Evolutionary conservation across 2,797 vertebrate genomes (phyloP).

Genomic region (Danio albolineatus): DNA sequence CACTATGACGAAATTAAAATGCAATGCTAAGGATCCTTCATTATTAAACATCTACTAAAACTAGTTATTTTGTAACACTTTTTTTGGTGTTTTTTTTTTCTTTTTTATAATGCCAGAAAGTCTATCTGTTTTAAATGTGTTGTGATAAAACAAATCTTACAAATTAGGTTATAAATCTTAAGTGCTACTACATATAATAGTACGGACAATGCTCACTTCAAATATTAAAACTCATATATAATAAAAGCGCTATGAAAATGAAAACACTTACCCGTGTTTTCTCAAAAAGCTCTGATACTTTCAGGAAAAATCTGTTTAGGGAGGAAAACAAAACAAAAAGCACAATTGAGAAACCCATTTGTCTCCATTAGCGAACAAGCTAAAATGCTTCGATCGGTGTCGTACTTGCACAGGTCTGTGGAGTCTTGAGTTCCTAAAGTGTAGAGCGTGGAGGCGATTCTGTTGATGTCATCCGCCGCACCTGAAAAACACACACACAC

Average conservation of each 20-base stretch:
- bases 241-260: constrained; percentile 1
- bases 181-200: background rate
- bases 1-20: no score
- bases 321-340: constrained; percentile 32
- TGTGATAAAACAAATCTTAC: background rate
- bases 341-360: background rate
- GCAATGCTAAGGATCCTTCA: no score
- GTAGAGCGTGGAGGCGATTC: constrained; percentile 95
- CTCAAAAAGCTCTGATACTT: constrained; percentile 97
- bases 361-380: background rate
- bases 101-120: background rate
- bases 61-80: background rate
- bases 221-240: background rate
- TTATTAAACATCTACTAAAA: no score
- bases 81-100: no score
- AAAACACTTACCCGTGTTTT: constrained; percentile 90
- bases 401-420: constrained; percentile 95
- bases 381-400: background rate
- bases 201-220: no score
- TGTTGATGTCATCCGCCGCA: constrained; percentile 97
- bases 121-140: background rate
- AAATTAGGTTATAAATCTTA: background rate
- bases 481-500: constrained; percentile 72
- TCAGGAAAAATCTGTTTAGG: constrained; percentile 91
- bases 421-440: constrained; percentile 95